These are phyloP conservation scores for Acanthopleura granulata DNA, from an alignment of 2,888 invertebrate genomes.

Conservation along the genomic window DNA sequence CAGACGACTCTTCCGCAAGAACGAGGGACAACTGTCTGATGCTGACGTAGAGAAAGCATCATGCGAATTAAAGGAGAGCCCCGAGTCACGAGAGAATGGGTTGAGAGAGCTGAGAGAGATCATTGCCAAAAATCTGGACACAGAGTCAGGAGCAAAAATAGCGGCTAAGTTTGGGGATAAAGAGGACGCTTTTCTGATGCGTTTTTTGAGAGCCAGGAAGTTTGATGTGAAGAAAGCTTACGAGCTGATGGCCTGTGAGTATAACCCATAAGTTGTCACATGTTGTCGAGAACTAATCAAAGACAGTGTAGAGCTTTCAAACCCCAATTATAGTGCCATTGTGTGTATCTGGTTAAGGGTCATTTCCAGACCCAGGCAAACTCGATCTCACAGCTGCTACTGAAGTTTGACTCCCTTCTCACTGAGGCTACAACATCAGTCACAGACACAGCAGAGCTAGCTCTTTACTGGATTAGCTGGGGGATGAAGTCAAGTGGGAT, in stretches of 20 bases:
- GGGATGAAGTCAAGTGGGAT: too few species aligned
- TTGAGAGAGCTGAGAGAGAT: slow-evolving; percentile 21
- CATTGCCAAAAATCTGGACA: not conserved
- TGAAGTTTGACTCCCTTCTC: too few species aligned
- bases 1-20: not conserved
- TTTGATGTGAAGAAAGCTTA: slow-evolving; percentile 25
- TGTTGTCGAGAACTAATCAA: too few species aligned
- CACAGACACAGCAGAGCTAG: too few species aligned
- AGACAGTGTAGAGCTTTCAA: too few species aligned
- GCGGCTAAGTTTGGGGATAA: slow-evolving; percentile 19
- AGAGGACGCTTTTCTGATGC: slow-evolving; percentile 21
- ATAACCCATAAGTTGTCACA: too few species aligned
- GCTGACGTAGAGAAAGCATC: slow-evolving; percentile 18
- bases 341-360: too few species aligned
- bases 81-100: slow-evolving; percentile 4
- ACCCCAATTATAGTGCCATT: too few species aligned
- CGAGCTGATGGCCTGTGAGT: slow-evolving; percentile 21
- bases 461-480: too few species aligned
- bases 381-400: too few species aligned
- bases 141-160: slow-evolving; percentile 21
- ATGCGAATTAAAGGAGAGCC: slow-evolving; percentile 20
- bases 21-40: not conserved
- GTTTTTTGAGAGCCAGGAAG: slow-evolving; percentile 24
- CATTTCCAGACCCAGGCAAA: too few species aligned
- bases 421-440: too few species aligned